phyloP scores from a whole-genome alignment of 2,797 vertebrate genomes.

The Betta splendens region DNA sequence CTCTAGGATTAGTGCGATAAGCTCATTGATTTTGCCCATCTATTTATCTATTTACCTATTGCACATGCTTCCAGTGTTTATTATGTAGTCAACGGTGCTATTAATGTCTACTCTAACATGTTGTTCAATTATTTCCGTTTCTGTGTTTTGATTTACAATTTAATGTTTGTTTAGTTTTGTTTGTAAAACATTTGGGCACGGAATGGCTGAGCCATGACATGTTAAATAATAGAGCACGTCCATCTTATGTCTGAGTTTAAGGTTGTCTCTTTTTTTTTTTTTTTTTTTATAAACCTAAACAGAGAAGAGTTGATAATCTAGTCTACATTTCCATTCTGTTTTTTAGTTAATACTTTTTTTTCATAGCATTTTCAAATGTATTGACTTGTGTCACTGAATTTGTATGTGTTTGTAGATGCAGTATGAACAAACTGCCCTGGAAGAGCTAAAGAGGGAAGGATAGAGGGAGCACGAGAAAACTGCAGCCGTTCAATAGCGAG shows the following conservation, averaged over 20 bases:
- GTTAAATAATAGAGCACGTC: conserved; percentile 20
- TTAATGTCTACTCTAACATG: neutral
- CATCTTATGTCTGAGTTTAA: conserved; percentile 8
- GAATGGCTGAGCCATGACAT: neutral
- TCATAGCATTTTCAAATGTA: conserved; percentile 1
- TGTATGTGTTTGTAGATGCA: conserved; percentile 43
- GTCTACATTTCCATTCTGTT: conserved; percentile 24
- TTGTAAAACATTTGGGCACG: neutral
- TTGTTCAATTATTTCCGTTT: neutral
- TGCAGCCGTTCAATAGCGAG: conserved; percentile 13
- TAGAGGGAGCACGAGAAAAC: conserved; percentile 14
- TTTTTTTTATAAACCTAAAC: too few species aligned
- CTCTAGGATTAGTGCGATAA: conserved; percentile 27
- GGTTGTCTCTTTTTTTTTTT: conserved; percentile 23
- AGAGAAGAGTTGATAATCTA: neutral
- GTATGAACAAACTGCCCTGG: conserved; percentile 58
- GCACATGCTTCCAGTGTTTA: neutral
- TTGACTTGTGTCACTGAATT: conserved; percentile 23
- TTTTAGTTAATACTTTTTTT: conserved; percentile 6
- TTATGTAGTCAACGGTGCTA: neutral
- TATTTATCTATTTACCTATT: conserved; percentile 7
- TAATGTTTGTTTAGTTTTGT: too few species aligned
- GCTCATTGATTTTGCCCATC: conserved; percentile 9
- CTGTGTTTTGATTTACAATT: neutral
- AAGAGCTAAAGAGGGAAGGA: conserved; percentile 45